phyloP scores from a whole-genome alignment of 2,888 invertebrate species.

The Lissocephala sabroskyi region DNA sequence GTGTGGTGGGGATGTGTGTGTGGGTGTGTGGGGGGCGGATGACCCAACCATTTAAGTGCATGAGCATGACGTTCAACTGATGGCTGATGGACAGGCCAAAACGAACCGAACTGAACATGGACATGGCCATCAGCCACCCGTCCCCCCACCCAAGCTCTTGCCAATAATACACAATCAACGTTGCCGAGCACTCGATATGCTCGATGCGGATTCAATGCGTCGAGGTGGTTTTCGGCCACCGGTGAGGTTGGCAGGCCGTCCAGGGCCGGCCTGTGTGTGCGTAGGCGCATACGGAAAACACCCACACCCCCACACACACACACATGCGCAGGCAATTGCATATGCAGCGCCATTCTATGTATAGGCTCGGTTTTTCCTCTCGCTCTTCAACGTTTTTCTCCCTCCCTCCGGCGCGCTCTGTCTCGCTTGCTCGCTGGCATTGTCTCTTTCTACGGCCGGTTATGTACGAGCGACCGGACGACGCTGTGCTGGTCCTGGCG shows the following conservation, averaged over 20 bases:
- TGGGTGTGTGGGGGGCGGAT: constrained; percentile 1
- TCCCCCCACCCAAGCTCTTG: constrained; percentile 9
- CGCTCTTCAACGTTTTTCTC: too few species aligned
- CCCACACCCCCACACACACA: constrained; percentile 2
- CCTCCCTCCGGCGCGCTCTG: constrained; percentile 6
- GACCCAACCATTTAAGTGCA: constrained; percentile 34
- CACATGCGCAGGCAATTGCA: constrained; percentile 22
- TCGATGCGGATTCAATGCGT: constrained; percentile 62
- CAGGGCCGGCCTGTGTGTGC: background rate
- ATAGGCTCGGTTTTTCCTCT: constrained; percentile 44
- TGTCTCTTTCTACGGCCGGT: constrained; percentile 2
- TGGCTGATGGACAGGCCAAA: constrained; percentile 26
- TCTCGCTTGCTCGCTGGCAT: constrained; percentile 8
- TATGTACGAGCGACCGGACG: constrained; percentile 19
- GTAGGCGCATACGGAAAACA: background rate
- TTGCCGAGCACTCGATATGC: constrained; percentile 56
- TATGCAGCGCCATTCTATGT: constrained; percentile 46
- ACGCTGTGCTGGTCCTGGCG: background rate
- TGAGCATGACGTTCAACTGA: constrained; percentile 29
- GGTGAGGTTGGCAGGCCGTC: constrained; percentile 13
- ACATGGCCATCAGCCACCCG: background rate
- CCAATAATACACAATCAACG: constrained; percentile 64
- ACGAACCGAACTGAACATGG: too few species aligned
- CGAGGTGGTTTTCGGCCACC: constrained; percentile 24
- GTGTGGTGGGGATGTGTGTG: constrained; percentile 9